Evolutionary conservation across 1,140 invertebrate genomes (phyloP).

Genomic region (Holcopasites calliopsidis): DNA sequence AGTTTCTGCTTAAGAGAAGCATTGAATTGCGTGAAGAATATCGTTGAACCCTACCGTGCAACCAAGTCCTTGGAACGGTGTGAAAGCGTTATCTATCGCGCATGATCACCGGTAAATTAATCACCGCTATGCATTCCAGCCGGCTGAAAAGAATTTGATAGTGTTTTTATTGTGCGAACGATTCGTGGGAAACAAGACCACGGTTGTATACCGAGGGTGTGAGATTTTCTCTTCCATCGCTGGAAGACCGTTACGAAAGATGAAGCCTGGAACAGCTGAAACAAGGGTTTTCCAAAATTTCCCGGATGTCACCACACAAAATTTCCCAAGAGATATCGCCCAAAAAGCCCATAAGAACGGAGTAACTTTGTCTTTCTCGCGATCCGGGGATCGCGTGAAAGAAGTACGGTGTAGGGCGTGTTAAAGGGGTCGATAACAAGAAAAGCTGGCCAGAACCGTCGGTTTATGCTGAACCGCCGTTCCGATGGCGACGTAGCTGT

Average conservation of each 20-base stretch:
- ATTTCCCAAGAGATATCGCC: too few relatives aligned
- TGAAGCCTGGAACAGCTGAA: background rate
- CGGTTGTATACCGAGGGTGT: background rate
- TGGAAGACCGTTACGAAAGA: background rate
- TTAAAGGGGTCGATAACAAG: constrained; percentile 67
- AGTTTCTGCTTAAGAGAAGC: too few relatives aligned
- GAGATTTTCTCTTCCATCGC: background rate
- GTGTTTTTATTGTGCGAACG: constrained; percentile 36
- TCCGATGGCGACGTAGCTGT: constrained; percentile 37
- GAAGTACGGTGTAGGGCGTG: background rate
- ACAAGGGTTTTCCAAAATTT: background rate
- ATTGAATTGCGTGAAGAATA: background rate
- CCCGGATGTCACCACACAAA: too few relatives aligned
- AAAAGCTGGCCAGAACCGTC: constrained; percentile 61
- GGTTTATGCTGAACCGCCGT: constrained; percentile 55
- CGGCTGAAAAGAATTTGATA: constrained; percentile 26
- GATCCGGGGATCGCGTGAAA: background rate
- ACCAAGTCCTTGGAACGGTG: constrained; percentile 22
- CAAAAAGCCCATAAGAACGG: too few relatives aligned
- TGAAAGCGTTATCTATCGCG: constrained; percentile 29
- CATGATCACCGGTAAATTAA: constrained; percentile 35
- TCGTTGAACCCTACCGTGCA: background rate
- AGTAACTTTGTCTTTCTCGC: too few relatives aligned
- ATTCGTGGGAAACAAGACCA: constrained; percentile 24
- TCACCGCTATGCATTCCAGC: constrained; percentile 10